These are phyloP conservation scores for Girardia tigrina DNA, from an alignment of 2,888 invertebrate species.

Conservation along the genomic window DNA sequence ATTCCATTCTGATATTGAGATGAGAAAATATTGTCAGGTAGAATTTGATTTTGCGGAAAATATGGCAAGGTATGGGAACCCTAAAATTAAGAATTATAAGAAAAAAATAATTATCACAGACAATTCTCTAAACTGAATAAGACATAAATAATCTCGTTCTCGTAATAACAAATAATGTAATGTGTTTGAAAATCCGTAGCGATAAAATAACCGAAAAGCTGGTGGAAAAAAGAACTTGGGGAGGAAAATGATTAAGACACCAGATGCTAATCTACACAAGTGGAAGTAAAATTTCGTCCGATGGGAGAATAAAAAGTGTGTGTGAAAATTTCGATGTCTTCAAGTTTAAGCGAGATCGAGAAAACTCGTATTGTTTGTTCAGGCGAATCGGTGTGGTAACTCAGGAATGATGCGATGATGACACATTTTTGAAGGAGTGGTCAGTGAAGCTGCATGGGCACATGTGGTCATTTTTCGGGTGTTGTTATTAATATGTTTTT, in stretches of 20 bases:
- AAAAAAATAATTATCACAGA: too few species aligned
- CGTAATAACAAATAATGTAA: not conserved
- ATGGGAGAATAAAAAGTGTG: slow-evolving; percentile 1
- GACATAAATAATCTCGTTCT: not conserved
- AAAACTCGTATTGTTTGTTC: slow-evolving; percentile 5
- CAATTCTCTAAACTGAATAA: too few species aligned
- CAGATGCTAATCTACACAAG: slow-evolving; percentile 9
- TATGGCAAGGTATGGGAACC: slow-evolving; percentile 19
- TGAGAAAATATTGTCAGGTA: not conserved
- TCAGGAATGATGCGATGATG: not conserved
- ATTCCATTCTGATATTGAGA: not conserved
- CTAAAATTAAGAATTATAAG: not conserved
- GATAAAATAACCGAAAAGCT: not conserved
- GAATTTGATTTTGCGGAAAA: slow-evolving; percentile 4
- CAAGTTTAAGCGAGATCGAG: not conserved
- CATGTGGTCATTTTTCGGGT: not conserved
- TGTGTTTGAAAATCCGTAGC: not conserved
- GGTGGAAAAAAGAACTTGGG: slow-evolving; percentile 2
- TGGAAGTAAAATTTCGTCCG: not conserved
- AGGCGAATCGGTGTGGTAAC: not conserved
- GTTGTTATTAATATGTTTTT: not conserved
- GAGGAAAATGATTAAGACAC: not conserved
- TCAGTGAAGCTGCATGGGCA: not conserved
- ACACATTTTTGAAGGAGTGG: slow-evolving; percentile 2
- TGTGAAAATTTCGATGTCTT: not conserved